Evolutionary conservation across 2,888 invertebrate species (phyloP), one percentile per base, ranked within the genome.

Genomic region (Galerucella calmariensis): DNA sequence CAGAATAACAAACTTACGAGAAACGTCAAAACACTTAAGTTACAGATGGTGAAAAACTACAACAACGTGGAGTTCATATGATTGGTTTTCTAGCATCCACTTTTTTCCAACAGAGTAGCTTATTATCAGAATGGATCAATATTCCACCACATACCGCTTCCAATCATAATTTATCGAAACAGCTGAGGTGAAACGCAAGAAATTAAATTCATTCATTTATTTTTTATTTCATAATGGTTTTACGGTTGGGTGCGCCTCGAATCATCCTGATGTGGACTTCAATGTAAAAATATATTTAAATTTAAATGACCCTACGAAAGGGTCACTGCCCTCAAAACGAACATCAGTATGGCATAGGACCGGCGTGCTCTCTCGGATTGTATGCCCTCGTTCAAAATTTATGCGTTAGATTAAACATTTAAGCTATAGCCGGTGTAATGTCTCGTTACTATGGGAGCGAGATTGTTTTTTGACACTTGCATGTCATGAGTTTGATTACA

Each of bases 201-300:
- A 72, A 72, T 66, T 72, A 71, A 71, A n/a, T n/a, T n/a, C n/a
- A 72, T 66, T 67, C 58, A 72, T 67, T 58, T 59, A 72, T 66
- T 67, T 46, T 67, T 58, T 66, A 69, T 75, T 75, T 70, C 70
- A 75, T 73, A 69, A 73, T 68, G 56, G 69, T 63, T 73, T 75
- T 67, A 67, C 73, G 70, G 67, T 59, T 63, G 73, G 62, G 20
- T 69, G 63, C 51, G 27, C 56, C 35, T 41, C 46, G 69, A 68
- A 69, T 66, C 65, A 65, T 62, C 65, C 65, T 53, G 44, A 66
- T 63, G 48, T 10, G 35, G 53, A 48, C 62, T 73, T 75, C 70
- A 62, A 73, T 75, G 75, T 75, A 70, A 75, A 75, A 75, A 73
- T 75, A 73, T 75, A 75, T 75, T 75, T 70, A 75, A 75, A 75